Base-by-base conservation (phyloP, 2,888 invertebrate genomes). In the Malthinus flaveolus region DNA sequence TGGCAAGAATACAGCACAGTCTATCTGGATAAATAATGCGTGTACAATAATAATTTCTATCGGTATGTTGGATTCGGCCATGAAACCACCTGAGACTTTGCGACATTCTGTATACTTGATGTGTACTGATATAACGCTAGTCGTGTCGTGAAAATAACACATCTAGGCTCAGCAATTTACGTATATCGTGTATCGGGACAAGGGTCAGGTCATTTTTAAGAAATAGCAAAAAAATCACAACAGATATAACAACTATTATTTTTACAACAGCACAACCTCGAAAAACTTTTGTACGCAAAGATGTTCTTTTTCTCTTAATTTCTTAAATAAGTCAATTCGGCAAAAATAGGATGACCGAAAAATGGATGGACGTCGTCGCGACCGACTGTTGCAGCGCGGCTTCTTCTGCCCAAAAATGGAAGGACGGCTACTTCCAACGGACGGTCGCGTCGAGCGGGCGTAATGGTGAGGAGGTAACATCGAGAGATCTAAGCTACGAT, bases 391-490 rank as follows among this genome's bases (percentile, higher is more conserved):
- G 69, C 67, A 68, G 66, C 62, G 63, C 56, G 62, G 54, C 61
- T 49, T 53, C 56, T 15, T 23, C 23, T 39, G 48, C 45, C 46
- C 51, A 51, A 48, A 31, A 23, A 12, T 36, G 49, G 56, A 65
- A 55, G 64, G 66, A 64, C 63, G 63, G 65, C 67, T 56, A 63
- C 58, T 61, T 61, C 57, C 64, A 65, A 67, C 64, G 56, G 59
- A 63, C 62, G 66, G 53, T 56, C 56, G 60, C 59, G 55, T 60
- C 56, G 60, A 52, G 46, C 60, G 60, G 49, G 57, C 49, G 49
- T 53, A 53, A 48, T 54, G 61, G 51, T 59, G 59, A 62, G 77
- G 78, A 82, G 83, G 82, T 84, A 85, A 85, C 84, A 79, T 83
- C 77, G 72, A 82, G 84, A 84, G 84, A 74, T 72, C 71, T 77